phyloP scores from a whole-genome alignment of 1,140 invertebrate species.

The Atopsyche davidsoni region DNA sequence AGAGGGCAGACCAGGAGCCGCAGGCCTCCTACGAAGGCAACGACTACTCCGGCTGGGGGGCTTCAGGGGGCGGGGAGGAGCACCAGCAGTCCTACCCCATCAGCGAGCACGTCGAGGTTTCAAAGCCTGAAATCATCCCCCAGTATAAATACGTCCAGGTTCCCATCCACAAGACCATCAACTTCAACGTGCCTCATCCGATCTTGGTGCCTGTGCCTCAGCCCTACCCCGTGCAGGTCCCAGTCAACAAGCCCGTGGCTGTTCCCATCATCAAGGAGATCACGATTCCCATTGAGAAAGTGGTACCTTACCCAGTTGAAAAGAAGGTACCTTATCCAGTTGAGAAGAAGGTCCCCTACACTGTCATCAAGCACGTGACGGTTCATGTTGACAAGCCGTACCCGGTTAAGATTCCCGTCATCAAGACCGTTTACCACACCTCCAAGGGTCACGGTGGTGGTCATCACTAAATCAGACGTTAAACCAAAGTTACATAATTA shows the following conservation, averaged over 20 bases:
- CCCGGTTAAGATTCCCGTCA: conserved; percentile 66
- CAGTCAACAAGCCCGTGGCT: conserved; percentile 62
- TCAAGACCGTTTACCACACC: conserved; percentile 62
- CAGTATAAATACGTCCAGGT: conserved; percentile 65
- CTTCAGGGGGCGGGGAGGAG: conserved; percentile 29
- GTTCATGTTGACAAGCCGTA: conserved; percentile 68
- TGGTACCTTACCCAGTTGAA: conserved; percentile 65
- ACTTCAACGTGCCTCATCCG: conserved; percentile 63
- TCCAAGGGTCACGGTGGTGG: conserved; percentile 46
- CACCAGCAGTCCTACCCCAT: conserved; percentile 50
- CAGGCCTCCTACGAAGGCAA: conserved; percentile 7
- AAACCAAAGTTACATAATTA: no score
- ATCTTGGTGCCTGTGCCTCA: conserved; percentile 62
- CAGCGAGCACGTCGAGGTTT: conserved; percentile 61
- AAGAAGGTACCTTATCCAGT: conserved; percentile 66
- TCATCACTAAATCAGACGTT: conserved; percentile 32
- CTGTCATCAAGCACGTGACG: conserved; percentile 63
- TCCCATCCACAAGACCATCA: conserved; percentile 60
- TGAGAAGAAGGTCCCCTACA: conserved; percentile 64
- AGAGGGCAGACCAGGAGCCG: background rate
- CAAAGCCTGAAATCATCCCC: conserved; percentile 62
- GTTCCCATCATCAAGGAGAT: conserved; percentile 66
- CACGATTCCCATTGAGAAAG: conserved; percentile 65
- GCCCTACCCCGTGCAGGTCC: conserved; percentile 67
- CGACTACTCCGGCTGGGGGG: conserved; percentile 26